These are phyloP conservation scores for Pediacus dermestoides DNA, from an alignment of 2,888 invertebrate species.

Conservation along the genomic window DNA sequence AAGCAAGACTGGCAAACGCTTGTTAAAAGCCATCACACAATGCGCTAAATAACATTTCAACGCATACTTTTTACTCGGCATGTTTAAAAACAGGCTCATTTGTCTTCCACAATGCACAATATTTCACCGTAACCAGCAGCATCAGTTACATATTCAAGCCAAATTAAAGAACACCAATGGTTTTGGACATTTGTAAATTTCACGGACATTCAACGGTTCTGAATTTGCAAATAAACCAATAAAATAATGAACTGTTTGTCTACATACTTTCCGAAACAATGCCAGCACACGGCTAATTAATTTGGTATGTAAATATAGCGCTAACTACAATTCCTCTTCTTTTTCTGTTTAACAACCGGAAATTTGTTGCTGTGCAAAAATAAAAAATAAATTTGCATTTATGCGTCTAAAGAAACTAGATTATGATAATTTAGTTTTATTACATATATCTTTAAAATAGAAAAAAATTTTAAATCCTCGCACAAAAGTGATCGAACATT, in stretches of 20 bases:
- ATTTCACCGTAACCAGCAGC: constrained; percentile 33
- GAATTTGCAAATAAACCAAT: constrained; percentile 1
- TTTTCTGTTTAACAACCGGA: too few species aligned
- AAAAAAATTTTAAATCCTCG: too few species aligned
- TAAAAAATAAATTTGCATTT: too few species aligned
- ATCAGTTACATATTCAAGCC: constrained; percentile 24
- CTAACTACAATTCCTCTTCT: too few species aligned
- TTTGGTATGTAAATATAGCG: too few species aligned
- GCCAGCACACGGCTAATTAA: too few species aligned
- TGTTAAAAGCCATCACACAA: constrained; percentile 34
- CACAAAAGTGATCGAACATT: too few species aligned
- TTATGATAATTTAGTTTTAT: too few species aligned
- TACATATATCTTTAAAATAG: too few species aligned
- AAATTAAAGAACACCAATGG: constrained; percentile 25
- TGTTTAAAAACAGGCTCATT: constrained; percentile 35
- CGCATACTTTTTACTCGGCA: constrained; percentile 31
- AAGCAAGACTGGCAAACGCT: constrained; percentile 28
- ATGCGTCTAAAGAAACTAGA: too few species aligned
- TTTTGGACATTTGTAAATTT: constrained; percentile 20
- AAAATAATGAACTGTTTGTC: constrained; percentile 6
- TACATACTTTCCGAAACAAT: too few species aligned
- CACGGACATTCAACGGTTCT: constrained; percentile 5
- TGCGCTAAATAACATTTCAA: constrained; percentile 39
- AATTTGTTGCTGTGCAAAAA: too few species aligned
- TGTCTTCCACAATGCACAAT: constrained; percentile 37